Evolutionary conservation across 2,888 invertebrate genomes (phyloP), one percentile per base, ranked within the genome.

Genomic region (Apomyelois bistriatella): DNA sequence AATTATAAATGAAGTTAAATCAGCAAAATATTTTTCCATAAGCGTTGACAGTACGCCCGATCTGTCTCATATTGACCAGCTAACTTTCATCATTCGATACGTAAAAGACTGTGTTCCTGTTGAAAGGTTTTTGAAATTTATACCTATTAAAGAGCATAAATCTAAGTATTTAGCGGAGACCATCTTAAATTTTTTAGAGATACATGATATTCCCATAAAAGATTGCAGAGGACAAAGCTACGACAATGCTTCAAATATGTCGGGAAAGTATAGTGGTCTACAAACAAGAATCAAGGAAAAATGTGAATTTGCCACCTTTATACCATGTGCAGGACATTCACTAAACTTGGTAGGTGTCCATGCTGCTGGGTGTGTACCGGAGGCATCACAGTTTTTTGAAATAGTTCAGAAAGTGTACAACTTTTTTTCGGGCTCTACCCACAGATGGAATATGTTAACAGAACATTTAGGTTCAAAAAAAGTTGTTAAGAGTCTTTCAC

Each of bases 201-300:
- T 8, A 8, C 47, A 37, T 59, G 60, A 60, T 61, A 61, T 71
- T 48, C 47, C 59, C 41, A 64, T 69, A 50, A 47, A 56, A 58
- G 54, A 61, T 55, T 66, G 58, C 41, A 38, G 71, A 15, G 65
- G 69, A 8, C 68, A 73, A 53, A 59, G 59, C 38, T 69, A 70
- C 56, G 69, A 71, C 60, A 73, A 71, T 63, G 68, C 72, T 9
- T 57, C 61, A 36, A 68, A 71, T 59, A 72, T 73, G 69, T 56
- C 65, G 9, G 71, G 70, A 13, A 57, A 53, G 15, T 70, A 74
- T 51, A 52, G 55, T 52, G 67, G 68, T 48, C 52, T 66, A 48
- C 61, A 70, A 57, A 57, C 64, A 46, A 62, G 62, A 65, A 68
- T 73, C 13, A 60, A 66, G 53, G 60, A 70, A 48, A 54, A 58